A percentile compares a stretch with the other conserved stretches of the same genome.
Evolutionary conservation across 2,797 vertebrate species (phyloP).

Genomic region (Syngnathus rostellatus): DNA sequence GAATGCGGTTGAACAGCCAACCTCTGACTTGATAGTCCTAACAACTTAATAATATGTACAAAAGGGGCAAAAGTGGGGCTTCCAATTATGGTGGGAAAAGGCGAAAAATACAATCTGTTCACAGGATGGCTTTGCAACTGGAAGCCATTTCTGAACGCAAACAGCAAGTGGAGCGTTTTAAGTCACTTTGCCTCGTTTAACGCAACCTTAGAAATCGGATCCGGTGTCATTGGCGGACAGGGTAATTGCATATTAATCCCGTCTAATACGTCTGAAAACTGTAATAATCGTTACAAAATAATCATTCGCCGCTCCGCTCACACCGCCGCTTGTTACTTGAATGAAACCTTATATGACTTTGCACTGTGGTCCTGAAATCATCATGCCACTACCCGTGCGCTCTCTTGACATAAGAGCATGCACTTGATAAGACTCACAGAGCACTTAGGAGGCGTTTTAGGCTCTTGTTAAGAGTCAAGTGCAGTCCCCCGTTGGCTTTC

Average conservation of each 20-base stretch:
- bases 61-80: constrained; percentile 53
- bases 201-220: constrained; percentile 49
- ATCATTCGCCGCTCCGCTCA: constrained; percentile 25
- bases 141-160: constrained; percentile 65
- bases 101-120: constrained; percentile 57
- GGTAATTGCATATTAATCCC: constrained; percentile 54
- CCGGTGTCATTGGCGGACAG: constrained; percentile 39
- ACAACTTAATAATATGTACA: constrained; percentile 70
- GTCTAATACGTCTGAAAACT: constrained; percentile 44
- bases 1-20: constrained; percentile 49
- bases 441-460: constrained; percentile 48
- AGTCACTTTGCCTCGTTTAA: constrained; percentile 48
- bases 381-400: constrained; percentile 16
- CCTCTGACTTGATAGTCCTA: constrained; percentile 65
- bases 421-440: constrained; percentile 48
- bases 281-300: constrained; percentile 39
- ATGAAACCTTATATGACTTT: constrained; percentile 37
- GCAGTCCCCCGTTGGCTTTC: constrained; percentile 30
- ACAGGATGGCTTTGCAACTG: constrained; percentile 52
- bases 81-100: constrained; percentile 53
- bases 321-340: constrained; percentile 28
- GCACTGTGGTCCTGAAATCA: constrained; percentile 40
- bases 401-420: constrained; percentile 33
- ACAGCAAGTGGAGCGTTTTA: constrained; percentile 54
- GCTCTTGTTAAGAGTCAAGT: constrained; percentile 53